Percentiles rank a stretch among this genome's conserved stretches.
Conservation (phyloP, 1,140 invertebrate genomes). For the Diuraphis noxia region DNA sequence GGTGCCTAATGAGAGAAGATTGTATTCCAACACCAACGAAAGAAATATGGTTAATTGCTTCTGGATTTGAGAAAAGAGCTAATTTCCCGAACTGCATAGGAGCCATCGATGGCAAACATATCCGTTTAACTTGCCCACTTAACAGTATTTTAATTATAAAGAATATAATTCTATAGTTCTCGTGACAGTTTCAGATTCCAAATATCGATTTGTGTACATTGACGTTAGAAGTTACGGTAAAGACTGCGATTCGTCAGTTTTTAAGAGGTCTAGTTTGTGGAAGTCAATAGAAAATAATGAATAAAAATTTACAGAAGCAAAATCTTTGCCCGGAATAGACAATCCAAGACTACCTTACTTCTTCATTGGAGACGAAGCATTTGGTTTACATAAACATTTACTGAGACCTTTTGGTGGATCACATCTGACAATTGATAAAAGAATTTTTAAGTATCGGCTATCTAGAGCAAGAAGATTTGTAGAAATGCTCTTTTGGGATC, state of each 20-base stretch:
- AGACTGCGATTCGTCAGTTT: conserved; percentile 60
- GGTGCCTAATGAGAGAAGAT: conserved; percentile 54
- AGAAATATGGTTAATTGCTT: conserved; percentile 51
- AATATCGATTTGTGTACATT: conserved; percentile 55
- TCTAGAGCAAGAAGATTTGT: conserved; percentile 31
- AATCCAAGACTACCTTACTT: conserved; percentile 43
- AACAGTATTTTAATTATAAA: conserved; percentile 57
- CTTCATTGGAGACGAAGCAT: conserved; percentile 61
- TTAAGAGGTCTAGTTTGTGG: conserved; percentile 57
- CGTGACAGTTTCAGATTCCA: conserved; percentile 55
- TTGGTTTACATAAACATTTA: conserved; percentile 59
- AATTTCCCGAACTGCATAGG: conserved; percentile 58
- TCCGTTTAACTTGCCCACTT: conserved; percentile 59
- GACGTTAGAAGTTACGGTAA: conserved; percentile 56
- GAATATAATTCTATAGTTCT: conserved; percentile 55
- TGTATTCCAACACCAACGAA: conserved; percentile 54
- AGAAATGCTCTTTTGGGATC: conserved; percentile 35
- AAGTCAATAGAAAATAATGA: conserved; percentile 54
- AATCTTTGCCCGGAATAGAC: conserved; percentile 19
- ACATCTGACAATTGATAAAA: conserved; percentile 55
- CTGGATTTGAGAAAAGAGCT: conserved; percentile 56
- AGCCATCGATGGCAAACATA: conserved; percentile 59
- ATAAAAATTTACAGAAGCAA: neutral
- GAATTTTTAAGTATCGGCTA: conserved; percentile 60
- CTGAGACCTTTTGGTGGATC: conserved; percentile 58